Percentiles rank a stretch among this genome's conserved stretches.
Conservation (phyloP, 2,113 vertebrate species). For the Forbesichthys agassizii region DNA sequence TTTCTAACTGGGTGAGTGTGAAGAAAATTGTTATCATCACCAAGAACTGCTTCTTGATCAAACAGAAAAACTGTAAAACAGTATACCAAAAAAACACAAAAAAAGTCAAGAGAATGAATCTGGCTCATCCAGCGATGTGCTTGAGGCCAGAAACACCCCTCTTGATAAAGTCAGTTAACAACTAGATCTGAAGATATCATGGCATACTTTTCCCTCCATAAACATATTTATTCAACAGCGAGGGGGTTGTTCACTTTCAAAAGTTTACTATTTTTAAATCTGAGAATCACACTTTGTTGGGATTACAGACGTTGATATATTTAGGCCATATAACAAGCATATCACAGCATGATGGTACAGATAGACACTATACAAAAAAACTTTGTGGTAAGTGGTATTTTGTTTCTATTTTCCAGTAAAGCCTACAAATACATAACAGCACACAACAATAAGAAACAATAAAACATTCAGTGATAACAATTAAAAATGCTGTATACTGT, state of each 20-base stretch:
- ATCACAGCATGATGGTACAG: constrained; percentile 1
- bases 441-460: constrained; percentile 48
- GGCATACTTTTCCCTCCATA: constrained; percentile 2
- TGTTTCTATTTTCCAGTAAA: neutral
- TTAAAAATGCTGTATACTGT: constrained; percentile 19
- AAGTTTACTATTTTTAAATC: constrained; percentile 3
- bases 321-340: neutral
- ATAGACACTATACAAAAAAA: constrained; percentile 18
- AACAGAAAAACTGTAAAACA: constrained; percentile 25
- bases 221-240: constrained; percentile 3
- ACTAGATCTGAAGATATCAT: constrained; percentile 19
- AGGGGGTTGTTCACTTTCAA: neutral
- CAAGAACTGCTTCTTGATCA: constrained; percentile 41
- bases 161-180: constrained; percentile 47
- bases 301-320: neutral
- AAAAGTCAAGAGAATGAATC: constrained; percentile 26
- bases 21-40: constrained; percentile 44
- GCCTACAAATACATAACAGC: constrained; percentile 30
- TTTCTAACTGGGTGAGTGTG: constrained; percentile 33
- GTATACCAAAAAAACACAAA: constrained; percentile 22
- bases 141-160: constrained; percentile 40
- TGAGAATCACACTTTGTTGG: neutral
- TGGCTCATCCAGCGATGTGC: constrained; percentile 18
- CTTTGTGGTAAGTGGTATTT: constrained; percentile 14
- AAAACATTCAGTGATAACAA: constrained; percentile 23